Evolutionary conservation across 2,113 vertebrate genomes (phyloP), one percentile per base, ranked within the genome.

Genomic region (Tachycineta bicolor): DNA sequence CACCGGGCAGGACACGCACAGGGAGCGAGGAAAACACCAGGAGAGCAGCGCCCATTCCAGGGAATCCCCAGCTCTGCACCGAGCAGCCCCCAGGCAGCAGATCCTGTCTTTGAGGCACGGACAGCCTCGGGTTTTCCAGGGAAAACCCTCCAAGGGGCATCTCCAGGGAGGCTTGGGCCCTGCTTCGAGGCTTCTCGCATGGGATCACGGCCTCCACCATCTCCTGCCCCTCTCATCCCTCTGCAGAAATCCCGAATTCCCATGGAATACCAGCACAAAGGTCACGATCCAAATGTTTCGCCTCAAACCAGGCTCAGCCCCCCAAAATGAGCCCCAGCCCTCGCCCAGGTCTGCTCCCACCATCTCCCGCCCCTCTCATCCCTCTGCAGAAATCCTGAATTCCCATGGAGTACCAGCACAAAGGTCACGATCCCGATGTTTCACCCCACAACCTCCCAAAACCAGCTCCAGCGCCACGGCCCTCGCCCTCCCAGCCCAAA

Each of bases 31-130:
- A 4, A 6, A 87, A 24, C 43, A 8, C 1, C 11, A 0, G 70
- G 71, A 2, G 0, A 83, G 19, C 31, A 10, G 21, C 2, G 37
- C 63, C 91, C 55, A 52, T 69, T 70, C 84, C 80, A 44, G 29
- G 83, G 87, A 87, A 64, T 29, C 3, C 1, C 12, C 69, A 59
- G 87, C 77, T 78, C 33, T 43, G 46, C 79, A 24, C 52, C 3
- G 70, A 63, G 77, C 89, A 74, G 87, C 43, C n/a, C 71, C 12
- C 68, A 6, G 34, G 60, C 87, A 52, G 37, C 21, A 64, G 46
- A 24, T 2, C 53, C 21, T 4, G 47, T 2, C 1, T 11, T 2
- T 2, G 0, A 23, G 37, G 59, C 11, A 11, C 0, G 33, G 14
- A 5, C 12, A 24, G n/a, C 6, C 29, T 50, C 2, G 0, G 4